phyloP scores from a whole-genome alignment of 2,888 invertebrate genomes.

The Lamellibrachia satsuma region DNA sequence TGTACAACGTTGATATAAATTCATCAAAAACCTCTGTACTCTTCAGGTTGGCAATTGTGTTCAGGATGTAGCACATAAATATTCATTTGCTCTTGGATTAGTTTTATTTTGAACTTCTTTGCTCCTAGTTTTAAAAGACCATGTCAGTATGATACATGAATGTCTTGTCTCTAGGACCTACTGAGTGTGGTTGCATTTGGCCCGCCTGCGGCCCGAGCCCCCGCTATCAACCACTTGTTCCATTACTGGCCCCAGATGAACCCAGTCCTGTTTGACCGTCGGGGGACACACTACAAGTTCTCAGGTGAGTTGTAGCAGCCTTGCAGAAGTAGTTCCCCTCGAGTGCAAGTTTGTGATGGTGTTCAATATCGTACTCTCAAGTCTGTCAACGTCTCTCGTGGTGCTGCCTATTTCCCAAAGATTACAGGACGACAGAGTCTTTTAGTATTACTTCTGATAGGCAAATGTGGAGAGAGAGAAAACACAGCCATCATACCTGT shows the following conservation, averaged over 20 bases:
- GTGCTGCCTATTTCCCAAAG: background rate
- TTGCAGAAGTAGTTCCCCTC: background rate
- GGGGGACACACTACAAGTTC: constrained; percentile 63
- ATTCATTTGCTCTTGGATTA: too few relatives aligned
- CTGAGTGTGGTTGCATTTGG: constrained; percentile 96
- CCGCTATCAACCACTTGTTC: constrained; percentile 94
- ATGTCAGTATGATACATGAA: background rate
- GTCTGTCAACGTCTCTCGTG: background rate
- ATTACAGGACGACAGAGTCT: background rate
- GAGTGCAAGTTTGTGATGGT: background rate
- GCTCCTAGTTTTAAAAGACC: background rate
- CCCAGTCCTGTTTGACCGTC: constrained; percentile 85
- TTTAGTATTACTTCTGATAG: background rate
- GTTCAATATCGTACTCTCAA: background rate
- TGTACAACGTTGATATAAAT: background rate
- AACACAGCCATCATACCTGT: too few relatives aligned
- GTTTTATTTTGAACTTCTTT: background rate
- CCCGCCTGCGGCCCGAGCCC: constrained; percentile 89
- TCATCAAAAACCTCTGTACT: background rate
- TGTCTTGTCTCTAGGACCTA: constrained; percentile 73
- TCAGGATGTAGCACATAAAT: background rate
- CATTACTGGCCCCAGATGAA: constrained; percentile 99
- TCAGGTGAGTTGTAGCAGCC: constrained; percentile 64
- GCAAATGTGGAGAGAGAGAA: too few relatives aligned
- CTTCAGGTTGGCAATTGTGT: background rate